Conservation (phyloP, 2,888 invertebrate species). For the Limnephilus marmoratus region DNA sequence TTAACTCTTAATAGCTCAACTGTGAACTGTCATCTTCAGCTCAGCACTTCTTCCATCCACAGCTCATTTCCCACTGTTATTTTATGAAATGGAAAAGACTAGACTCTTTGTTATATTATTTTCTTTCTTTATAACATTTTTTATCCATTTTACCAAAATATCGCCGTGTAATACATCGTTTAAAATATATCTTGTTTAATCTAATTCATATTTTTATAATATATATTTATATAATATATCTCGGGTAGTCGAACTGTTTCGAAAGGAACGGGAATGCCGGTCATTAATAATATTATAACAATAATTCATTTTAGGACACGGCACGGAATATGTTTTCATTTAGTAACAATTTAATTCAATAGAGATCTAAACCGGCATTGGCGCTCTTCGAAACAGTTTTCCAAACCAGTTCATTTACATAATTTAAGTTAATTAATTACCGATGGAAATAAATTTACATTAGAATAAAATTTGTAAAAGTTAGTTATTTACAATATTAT, state of each 20-base stretch:
- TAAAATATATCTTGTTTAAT: conserved; percentile 65
- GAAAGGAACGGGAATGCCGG: conserved; percentile 69
- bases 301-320: neutral
- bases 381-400: conserved; percentile 37
- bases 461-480: conserved; percentile 66
- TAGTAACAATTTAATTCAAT: conserved; percentile 10
- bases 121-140: conserved; percentile 63
- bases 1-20: neutral
- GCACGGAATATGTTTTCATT: neutral
- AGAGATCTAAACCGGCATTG: conserved; percentile 20
- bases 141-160: conserved; percentile 66
- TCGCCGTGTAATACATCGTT: conserved; percentile 64
- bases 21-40: neutral
- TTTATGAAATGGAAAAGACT: conserved; percentile 65
- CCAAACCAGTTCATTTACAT: conserved; percentile 67
- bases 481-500: conserved; percentile 64
- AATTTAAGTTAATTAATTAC: conserved; percentile 64
- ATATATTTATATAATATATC: conserved; percentile 59
- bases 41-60: neutral
- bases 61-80: neutral
- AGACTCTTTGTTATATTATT: conserved; percentile 64
- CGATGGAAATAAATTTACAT: conserved; percentile 63
- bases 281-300: conserved; percentile 22
- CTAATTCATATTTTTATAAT: conserved; percentile 59
- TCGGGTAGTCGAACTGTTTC: conserved; percentile 66